Base-by-base conservation (phyloP, 1,140 invertebrate genomes). In the Anadara kagoshimensis region DNA sequence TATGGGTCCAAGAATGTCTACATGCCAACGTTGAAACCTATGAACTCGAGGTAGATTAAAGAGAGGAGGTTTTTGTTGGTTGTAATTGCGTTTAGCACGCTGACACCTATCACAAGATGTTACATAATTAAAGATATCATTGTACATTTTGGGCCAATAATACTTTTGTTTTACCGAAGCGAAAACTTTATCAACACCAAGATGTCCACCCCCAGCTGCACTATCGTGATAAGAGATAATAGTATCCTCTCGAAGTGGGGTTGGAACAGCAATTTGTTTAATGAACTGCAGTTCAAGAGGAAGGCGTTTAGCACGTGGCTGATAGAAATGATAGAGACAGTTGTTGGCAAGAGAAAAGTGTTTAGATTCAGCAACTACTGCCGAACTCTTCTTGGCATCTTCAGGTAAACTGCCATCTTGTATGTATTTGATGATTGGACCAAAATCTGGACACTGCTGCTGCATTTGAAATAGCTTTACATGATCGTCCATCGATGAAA, bases 1-100 rank as follows among this genome's bases (percentile, higher is more conserved):
- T 10, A 79, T 45, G 3, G 73, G 77, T 22, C 77, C 77, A 5
- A 79, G 20, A 26, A 79, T 66, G 22, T 77, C 78, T 22, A 80
- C 68, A 47, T 77, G 75, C 56, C 57, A 59, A 4, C 70, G 22
- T 0, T 69, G 18, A 62, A 79, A 79, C 16, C 47, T 64, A n/a
- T 26, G 65, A 54, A 73, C 59, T 16, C 5, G 43, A 36, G 62
- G 62, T 47, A 65, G 26, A 2, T 12, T 18, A 22, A 22, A 3
- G 4, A 63, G 7, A 22, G 61, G 61, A 14, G 61, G 61, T 5
- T 63, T 65, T 5, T 51, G 18, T 20, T 45, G 62, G 36, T 65
- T 51, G 24, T 53, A 53, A n/a, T 65, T 65, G 14, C 24, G 12
- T 24, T 65, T 65, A 1, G 47, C 62, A 2, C 45, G 20, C 36